Conservation (phyloP, 2,888 invertebrate species). For the Drosophila nigricruria region DNA sequence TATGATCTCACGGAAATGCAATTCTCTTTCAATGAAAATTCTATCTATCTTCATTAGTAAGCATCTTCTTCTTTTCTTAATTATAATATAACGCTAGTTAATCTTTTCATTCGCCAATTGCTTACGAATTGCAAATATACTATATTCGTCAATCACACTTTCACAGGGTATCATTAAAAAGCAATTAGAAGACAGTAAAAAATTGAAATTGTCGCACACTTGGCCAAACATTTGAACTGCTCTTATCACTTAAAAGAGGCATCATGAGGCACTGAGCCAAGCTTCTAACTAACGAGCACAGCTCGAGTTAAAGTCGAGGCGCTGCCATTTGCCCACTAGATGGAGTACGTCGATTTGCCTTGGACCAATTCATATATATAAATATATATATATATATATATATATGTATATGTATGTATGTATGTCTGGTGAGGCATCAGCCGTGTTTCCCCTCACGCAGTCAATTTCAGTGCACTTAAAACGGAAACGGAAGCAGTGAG, state of each 20-base stretch:
- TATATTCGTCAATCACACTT: not conserved
- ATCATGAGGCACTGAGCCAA: slow-evolving; percentile 39
- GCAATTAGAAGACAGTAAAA: slow-evolving; percentile 42
- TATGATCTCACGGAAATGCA: not conserved
- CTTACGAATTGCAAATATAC: not conserved
- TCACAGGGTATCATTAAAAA: slow-evolving; percentile 18
- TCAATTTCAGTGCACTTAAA: slow-evolving; percentile 63
- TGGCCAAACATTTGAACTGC: slow-evolving; percentile 73
- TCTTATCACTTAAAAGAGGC: slow-evolving; percentile 64
- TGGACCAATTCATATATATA: slow-evolving; percentile 32
- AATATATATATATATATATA: not conserved
- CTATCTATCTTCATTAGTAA: not conserved
- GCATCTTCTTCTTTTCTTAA: not conserved
- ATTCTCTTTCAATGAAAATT: not conserved
- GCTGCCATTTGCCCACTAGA: slow-evolving; percentile 57
- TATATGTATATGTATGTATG: not conserved
- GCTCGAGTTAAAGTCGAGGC: slow-evolving; percentile 23
- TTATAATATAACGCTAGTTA: not conserved
- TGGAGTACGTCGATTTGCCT: slow-evolving; percentile 53
- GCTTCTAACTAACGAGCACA: slow-evolving; percentile 53
- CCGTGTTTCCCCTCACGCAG: slow-evolving; percentile 25
- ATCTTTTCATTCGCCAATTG: not conserved
- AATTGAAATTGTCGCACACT: slow-evolving; percentile 66
- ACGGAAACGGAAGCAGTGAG: slow-evolving; percentile 76
- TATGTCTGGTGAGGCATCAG: not conserved